Evolutionary conservation across 2,888 invertebrate genomes (phyloP), one percentile per base, ranked within the genome.

Genomic region (Rotaria sp.): DNA sequence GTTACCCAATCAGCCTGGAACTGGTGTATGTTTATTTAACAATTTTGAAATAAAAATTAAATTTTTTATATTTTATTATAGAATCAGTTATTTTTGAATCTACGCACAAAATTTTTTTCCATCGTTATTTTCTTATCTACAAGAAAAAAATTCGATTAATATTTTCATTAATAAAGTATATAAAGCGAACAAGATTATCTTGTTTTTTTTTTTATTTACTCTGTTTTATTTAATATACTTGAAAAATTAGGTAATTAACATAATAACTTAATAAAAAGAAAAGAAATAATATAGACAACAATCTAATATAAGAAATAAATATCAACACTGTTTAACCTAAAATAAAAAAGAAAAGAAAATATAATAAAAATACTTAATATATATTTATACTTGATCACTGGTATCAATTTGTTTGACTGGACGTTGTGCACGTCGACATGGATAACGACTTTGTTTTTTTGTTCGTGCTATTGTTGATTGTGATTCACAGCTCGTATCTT

Each of bases 381-480:
- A 21, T 30, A 38, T 67, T 35, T 67, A 67, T 67, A 67, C 67
- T 18, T 15, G 21, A 38, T 67, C 35, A 67, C 3, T 35, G 15
- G 11, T 18, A 15, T 67, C 35, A 35, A 21, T 35, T 67, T 67
- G 67, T 67, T 35, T 67, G 4, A 67, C 67, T 21, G 67, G 67
- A 67, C 67, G 67, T 67, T 67, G 67, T 7, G 67, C 67, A 67
- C 67, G 67, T 67, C 67, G 67, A 67, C 67, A 67, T 35, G 67
- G 67, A 30, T 67, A 67, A 30, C 67, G 67, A 67, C 67, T 67
- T 67, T 13, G 67, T 35, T 67, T 67, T 35, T 67, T 67, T 67
- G 35, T 7, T 67, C 67, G 67, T 26, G 18, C 21, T 35, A 18
- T 67, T 21, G 38, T 0, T 35, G 21, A 4, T 35, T 67, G 35